A percentile compares a stretch with the other conserved stretches of the same genome.
These are phyloP conservation scores for Philaethria dido DNA, from an alignment of 2,888 invertebrate species.

Conservation along the genomic window DNA sequence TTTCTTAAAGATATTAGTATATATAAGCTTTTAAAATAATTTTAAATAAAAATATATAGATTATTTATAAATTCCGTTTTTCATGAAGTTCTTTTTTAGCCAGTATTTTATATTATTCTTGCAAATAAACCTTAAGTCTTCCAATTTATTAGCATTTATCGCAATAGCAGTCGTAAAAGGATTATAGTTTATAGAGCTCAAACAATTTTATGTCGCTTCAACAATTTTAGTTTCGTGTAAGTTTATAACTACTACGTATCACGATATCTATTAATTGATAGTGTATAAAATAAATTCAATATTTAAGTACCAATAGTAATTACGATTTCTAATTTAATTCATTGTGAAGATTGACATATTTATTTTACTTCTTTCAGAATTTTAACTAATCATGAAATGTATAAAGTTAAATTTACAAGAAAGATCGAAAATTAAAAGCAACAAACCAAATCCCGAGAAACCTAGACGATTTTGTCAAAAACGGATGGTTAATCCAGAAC, in stretches of 20 bases:
- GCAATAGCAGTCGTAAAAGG: conserved; percentile 8
- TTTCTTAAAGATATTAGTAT: too few species aligned
- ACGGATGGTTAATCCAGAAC: conserved; percentile 69
- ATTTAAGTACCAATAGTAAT: background rate
- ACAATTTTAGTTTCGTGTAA: conserved; percentile 18
- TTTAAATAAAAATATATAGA: too few species aligned
- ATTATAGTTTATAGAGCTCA: conserved; percentile 21
- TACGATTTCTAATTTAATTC: background rate
- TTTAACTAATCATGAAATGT: conserved; percentile 65
- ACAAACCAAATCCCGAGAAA: conserved; percentile 49
- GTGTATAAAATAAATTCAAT: background rate
- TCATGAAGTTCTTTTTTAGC: too few species aligned
- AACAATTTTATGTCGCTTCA: conserved; percentile 11
- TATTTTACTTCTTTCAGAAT: background rate
- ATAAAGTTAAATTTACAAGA: conserved; percentile 69
- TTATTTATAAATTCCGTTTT: too few species aligned
- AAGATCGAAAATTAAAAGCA: conserved; percentile 54
- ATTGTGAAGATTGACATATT: background rate
- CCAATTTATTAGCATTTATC: conserved; percentile 5
- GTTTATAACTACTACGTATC: conserved; percentile 16
- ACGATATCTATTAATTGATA: conserved; percentile 18
- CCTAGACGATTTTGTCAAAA: conserved; percentile 73
- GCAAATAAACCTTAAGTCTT: conserved; percentile 1
- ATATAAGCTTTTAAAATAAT: too few species aligned
- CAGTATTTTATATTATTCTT: background rate